A percentile compares a stretch with the other conserved stretches of the same genome.
Conservation (phyloP, 2,113 vertebrate species). For the Platanista minor region DNA sequence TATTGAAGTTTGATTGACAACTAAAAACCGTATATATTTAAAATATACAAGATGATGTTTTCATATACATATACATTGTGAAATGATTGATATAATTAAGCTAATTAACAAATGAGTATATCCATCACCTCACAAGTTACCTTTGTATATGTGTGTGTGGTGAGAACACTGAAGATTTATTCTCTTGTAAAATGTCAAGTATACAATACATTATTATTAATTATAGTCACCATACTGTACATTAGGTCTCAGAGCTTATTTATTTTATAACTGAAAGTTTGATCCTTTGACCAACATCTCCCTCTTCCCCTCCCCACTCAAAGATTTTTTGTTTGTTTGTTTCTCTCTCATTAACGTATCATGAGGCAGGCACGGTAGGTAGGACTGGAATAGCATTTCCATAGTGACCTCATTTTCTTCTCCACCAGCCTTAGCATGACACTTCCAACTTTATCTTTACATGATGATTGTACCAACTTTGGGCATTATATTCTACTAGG, state of each 20-base stretch:
- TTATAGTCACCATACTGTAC: not conserved
- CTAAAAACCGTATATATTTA: not conserved
- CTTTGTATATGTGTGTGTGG: not conserved
- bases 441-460: not conserved
- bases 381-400: not conserved
- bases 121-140: not conserved
- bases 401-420: not conserved
- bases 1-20: not conserved
- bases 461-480: not conserved
- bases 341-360: not conserved
- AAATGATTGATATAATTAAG: not conserved
- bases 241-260: not conserved
- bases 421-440: not conserved
- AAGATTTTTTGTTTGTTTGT: not conserved
- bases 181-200: not conserved
- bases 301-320: not conserved
- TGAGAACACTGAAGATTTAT: not conserved
- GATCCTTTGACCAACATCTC: not conserved
- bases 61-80: too few relatives aligned
- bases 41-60: not conserved
- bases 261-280: not conserved
- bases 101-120: not conserved
- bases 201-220: not conserved
- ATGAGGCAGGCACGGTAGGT: not conserved
- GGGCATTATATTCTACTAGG: not conserved